Base-by-base conservation (phyloP, 1,140 invertebrate species). In the Polypedilum vanderplanki region DNA sequence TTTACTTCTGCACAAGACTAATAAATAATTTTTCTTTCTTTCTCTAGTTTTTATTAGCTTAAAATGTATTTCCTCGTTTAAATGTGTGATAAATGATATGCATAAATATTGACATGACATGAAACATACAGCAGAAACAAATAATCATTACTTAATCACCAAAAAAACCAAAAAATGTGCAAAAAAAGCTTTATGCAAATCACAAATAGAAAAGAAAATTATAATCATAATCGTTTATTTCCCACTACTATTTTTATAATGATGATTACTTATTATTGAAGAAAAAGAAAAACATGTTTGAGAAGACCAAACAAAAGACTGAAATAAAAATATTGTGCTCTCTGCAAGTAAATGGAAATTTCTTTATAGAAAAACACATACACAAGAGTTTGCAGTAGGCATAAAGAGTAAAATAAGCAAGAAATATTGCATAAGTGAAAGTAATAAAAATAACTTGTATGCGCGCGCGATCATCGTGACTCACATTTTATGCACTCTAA, bases 361-460 rank as follows among this genome's bases (percentile, higher is more conserved):
- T 33, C 24, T 33, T 33, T 33, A 3, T 33, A 33, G 24, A 33
- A 33, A 33, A 3, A 33, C 5, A 33, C 24, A 33, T 5, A 33
- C 24, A 33, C 5, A 5, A 3, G 24, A 3, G 24, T 5, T 33
- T 33, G 24, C 24, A 57, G 46, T 57, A 3, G 46, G n/a, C 46
- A 15, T 57, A 15, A 15, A 57, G 1, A 57, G 46, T 57, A n/a
- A n/a, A n/a, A n/a, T n/a, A n/a, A n/a, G n/a, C n/a, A n/a, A n/a
- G n/a, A n/a, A 7, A 7, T 67, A 70, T 70, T 70, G 65, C 65
- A 70, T 70, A 70, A 70, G 65, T 5, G 65, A 20, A 70, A 70
- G 65, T 22, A 20, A 22, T 17, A 22, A 57, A 12, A 15, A 46
- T 46, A 12, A 15, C 41, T 46, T 46, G 46, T 57, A 57, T 57